Evolutionary conservation across 2,797 vertebrate species (phyloP), one percentile per base, ranked within the genome.

Genomic region (Microhierax caerulescens): DNA sequence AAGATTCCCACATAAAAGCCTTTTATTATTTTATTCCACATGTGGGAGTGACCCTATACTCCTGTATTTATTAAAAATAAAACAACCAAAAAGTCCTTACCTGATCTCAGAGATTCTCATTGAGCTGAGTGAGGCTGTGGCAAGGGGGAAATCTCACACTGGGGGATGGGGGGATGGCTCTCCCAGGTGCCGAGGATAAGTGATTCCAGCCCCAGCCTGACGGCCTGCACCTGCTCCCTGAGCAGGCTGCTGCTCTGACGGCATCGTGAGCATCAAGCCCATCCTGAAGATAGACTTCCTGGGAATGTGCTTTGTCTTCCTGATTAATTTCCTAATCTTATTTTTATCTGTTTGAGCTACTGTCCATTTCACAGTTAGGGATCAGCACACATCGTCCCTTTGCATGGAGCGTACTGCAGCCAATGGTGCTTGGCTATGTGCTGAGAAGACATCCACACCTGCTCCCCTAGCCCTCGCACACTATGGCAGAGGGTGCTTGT

Each of bases 1-100:
- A 87, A 59, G 39, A 88, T 96, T 96, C 86, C 94, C 95, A 96
- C 95, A 97, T 93, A 84, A 95, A 96, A 96, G 86, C 30, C 4
- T 50, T 87, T 81, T 69, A 93, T 88, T 86, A 88, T 89, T 91
- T 77, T 92, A 88, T 92, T 92, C 59, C 56, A 74, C 72, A 61
- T 36, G 54, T 92, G 82, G 84, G 81, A 96, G 72, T 90, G 72
- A 95, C 61, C 84, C 64, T 68, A 7, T 70, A n/a, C 22, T 89
- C 56, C 36, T 56, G 11, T 30, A 45, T 67, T 93, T 94, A 90
- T 94, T 96, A 47, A 34, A 57, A 51, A 61, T 4, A 43, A 43
- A 43, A 18, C 18, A 43, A 43, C 39, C 13, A 14, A 41, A 70
- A 78, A 48, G 9, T 34, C 43, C 92, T 95, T 92, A 93, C 88